Evolutionary conservation across 1,140 invertebrate genomes (phyloP).

Genomic region (Lordiphosa stackelbergi): DNA sequence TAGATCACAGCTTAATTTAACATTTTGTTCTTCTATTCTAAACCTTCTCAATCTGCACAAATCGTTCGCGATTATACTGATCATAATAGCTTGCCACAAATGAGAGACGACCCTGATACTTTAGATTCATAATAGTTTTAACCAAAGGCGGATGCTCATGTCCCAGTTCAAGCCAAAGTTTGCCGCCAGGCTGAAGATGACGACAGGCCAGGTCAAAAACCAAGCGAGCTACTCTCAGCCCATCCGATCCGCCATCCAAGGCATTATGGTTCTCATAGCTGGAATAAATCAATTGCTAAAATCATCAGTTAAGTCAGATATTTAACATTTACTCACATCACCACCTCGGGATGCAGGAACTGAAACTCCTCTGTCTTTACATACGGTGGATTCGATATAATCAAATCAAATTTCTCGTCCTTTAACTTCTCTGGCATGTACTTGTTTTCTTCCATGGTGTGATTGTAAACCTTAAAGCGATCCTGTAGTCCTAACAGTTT

Average conservation of each 20-base stretch:
- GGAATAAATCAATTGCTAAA: constrained; percentile 5
- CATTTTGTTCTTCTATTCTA: constrained; percentile 15
- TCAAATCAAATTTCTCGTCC: constrained; percentile 79
- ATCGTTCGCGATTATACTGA: constrained; percentile 80
- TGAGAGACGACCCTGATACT: constrained; percentile 76
- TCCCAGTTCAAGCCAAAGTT: constrained; percentile 81
- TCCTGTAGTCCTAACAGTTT: constrained; percentile 77
- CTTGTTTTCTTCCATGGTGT: constrained; percentile 77
- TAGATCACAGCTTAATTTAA: constrained; percentile 8
- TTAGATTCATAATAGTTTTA: constrained; percentile 77
- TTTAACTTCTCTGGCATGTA: constrained; percentile 64
- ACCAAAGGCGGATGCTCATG: constrained; percentile 79
- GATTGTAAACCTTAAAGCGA: constrained; percentile 78
- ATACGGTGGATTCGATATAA: constrained; percentile 84
- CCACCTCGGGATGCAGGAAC: constrained; percentile 80
- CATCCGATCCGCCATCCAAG: constrained; percentile 82
- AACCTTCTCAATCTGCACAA: constrained; percentile 79
- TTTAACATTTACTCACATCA: constrained; percentile 78
- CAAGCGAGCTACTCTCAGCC: constrained; percentile 79
- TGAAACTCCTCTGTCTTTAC: constrained; percentile 79
- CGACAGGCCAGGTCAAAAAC: constrained; percentile 79
- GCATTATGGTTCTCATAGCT: constrained; percentile 83
- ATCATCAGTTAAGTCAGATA: background rate
- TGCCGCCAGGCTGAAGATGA: constrained; percentile 78
- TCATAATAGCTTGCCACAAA: constrained; percentile 79